These are phyloP conservation scores for Rhogogaster chlorosoma DNA, from an alignment of 2,888 invertebrate species.

Conservation along the genomic window DNA sequence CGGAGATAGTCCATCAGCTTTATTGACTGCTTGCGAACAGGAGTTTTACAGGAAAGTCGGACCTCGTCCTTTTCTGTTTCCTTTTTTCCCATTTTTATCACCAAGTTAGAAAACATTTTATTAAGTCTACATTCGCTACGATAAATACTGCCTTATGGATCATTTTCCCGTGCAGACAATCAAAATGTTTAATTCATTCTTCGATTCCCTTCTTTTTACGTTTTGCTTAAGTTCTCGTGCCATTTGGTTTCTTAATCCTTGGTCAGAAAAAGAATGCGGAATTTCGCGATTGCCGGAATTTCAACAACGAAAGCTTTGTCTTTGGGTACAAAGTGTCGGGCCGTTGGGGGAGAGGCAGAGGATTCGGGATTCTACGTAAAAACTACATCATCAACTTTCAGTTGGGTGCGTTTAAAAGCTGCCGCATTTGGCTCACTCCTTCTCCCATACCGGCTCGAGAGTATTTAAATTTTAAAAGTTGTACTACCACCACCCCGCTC, in stretches of 20 bases:
- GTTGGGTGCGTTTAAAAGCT: constrained; percentile 38
- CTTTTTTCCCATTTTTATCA: neutral
- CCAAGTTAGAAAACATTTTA: neutral
- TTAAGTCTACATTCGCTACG: neutral
- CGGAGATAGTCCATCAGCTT: constrained; percentile 22
- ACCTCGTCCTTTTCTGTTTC: neutral
- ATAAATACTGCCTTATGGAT: neutral
- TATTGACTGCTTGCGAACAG: neutral
- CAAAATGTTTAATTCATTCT: neutral
- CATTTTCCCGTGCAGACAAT: neutral
- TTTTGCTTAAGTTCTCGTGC: neutral
- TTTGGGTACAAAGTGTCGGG: constrained; percentile 16
- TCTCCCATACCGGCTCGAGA: constrained; percentile 24
- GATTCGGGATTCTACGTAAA: constrained; percentile 22
- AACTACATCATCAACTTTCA: constrained; percentile 41
- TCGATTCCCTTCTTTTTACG: neutral
- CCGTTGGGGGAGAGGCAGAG: neutral
- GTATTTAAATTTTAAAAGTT: constrained; percentile 48
- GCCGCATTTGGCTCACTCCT: constrained; percentile 40
- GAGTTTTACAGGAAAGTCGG: neutral
- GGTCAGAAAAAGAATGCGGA: neutral
- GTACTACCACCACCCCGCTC: constrained; percentile 26
- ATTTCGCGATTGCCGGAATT: constrained; percentile 15
- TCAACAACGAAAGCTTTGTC: constrained; percentile 16
- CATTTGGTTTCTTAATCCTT: neutral